These are phyloP conservation scores for Scomberomorus guttatus DNA, from an alignment of 2,797 vertebrate genomes.

Conservation along the genomic window DNA sequence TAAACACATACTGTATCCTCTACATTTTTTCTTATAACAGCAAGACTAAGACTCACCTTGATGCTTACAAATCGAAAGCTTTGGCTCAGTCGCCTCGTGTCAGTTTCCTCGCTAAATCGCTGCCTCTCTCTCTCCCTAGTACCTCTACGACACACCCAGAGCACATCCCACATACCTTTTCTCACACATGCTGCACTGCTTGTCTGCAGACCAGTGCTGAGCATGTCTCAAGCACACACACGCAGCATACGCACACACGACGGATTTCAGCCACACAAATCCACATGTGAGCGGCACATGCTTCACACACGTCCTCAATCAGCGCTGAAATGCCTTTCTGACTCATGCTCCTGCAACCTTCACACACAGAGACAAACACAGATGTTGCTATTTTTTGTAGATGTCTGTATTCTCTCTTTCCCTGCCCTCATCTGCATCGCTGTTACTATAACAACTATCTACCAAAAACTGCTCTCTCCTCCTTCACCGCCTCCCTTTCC, in stretches of 20 bases:
- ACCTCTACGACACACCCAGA: slow-evolving; percentile 68
- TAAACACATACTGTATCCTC: neutral
- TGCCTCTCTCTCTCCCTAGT: slow-evolving; percentile 43
- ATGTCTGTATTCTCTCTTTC: slow-evolving; percentile 34
- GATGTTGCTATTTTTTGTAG: slow-evolving; percentile 35
- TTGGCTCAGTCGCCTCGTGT: slow-evolving; percentile 26
- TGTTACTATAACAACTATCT: slow-evolving; percentile 77
- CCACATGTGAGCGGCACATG: slow-evolving; percentile 27
- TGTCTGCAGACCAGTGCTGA: slow-evolving; percentile 57
- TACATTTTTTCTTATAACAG: neutral
- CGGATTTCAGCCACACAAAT: slow-evolving; percentile 32
- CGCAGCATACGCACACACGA: slow-evolving; percentile 38
- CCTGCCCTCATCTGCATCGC: slow-evolving; percentile 57
- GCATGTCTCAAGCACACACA: slow-evolving; percentile 50
- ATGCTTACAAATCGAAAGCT: slow-evolving; percentile 53
- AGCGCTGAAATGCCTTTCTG: slow-evolving; percentile 16
- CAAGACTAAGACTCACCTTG: slow-evolving; percentile 69
- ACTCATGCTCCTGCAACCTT: slow-evolving; percentile 35
- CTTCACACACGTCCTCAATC: slow-evolving; percentile 36
- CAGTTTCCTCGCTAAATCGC: slow-evolving; percentile 38
- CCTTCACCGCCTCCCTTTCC: slow-evolving; percentile 37
- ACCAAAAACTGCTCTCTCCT: slow-evolving; percentile 44
- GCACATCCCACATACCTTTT: slow-evolving; percentile 49
- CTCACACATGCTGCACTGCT: slow-evolving; percentile 60
- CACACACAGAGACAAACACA: slow-evolving; percentile 44